Evolutionary conservation across 2,797 vertebrate species (phyloP), one percentile per base, ranked within the genome.

Genomic region (Eupleurogrammus muticus): DNA sequence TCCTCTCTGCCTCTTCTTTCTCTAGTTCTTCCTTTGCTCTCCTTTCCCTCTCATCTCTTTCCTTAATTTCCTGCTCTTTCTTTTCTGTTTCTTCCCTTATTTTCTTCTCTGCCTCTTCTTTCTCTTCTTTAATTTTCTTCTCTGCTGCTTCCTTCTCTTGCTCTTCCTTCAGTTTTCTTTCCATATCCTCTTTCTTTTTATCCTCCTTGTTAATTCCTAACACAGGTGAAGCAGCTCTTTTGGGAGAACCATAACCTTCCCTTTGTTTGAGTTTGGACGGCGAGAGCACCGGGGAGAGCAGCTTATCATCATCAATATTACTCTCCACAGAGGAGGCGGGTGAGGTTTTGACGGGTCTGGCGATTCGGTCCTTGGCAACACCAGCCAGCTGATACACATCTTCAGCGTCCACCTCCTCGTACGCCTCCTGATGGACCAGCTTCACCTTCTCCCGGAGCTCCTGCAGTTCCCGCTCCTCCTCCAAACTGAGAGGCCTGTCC

Each of bases 341-440:
- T 5, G 94, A 95, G 0, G 94, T 89, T 84, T 92, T 94, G 35
- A 92, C 76, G 14, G 94, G 95, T 66, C 92, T 90, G 9, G 92
- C 91, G 55, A 94, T 94, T 50, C 93, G 84, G 76, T 94, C 93
- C 67, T 95, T 95, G 46, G 94, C 95, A 44, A 92, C 90, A 3
- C 95, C 95, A 0, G 94, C 95, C 46, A 95, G 86, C 86, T 99
- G 97, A 0, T 99, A 99, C 17, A 96, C 97, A 72, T 99, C 98
- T 81, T 99, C 98, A 34, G 98, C 98, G 86, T 99, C 98, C 23
- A 99, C 94, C 73, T 95, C 95, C 70, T 95, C 95, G 17, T 95
- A 95, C 19, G 98, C 98, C 85, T 99, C 98, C 89, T 99, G 98
- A 81, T 99, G 98, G 49, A 99, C 98, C 76, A 99, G 87, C 67